phyloP scores from a whole-genome alignment of 2,888 invertebrate species.

The Drosophila longiperda region DNA sequence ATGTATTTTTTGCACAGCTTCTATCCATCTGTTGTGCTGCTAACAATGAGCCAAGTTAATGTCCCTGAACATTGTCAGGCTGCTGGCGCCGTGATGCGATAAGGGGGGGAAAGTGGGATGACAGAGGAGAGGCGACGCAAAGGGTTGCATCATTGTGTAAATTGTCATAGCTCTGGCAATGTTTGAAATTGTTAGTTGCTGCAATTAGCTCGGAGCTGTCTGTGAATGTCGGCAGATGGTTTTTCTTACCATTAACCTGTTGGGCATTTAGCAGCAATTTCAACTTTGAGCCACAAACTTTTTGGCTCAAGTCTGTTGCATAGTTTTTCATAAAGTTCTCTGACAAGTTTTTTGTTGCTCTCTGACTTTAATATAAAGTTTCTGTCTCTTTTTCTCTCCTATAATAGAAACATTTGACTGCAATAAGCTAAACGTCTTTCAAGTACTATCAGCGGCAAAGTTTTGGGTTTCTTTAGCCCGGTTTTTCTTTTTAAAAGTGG shows the following conservation, averaged over 20 bases:
- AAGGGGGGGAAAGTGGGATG: background rate
- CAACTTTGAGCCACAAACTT: slow-evolving; percentile 16
- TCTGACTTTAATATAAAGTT: slow-evolving; percentile 11
- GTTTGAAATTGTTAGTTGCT: slow-evolving; percentile 29
- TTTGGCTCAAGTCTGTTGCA: slow-evolving; percentile 38
- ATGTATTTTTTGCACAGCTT: slow-evolving; percentile 37
- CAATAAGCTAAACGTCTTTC: slow-evolving; percentile 25
- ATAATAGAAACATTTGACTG: slow-evolving; percentile 15
- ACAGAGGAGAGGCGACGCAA: background rate
- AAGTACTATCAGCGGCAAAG: slow-evolving; percentile 33
- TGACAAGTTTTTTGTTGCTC: slow-evolving; percentile 14
- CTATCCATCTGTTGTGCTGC: slow-evolving; percentile 30
- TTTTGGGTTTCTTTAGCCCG: background rate
- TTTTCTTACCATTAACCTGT: slow-evolving; percentile 57
- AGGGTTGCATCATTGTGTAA: slow-evolving; percentile 39
- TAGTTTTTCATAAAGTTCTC: slow-evolving; percentile 38
- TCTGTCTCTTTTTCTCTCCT: background rate
- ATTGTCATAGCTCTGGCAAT: slow-evolving; percentile 63
- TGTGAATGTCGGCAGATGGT: slow-evolving; percentile 32
- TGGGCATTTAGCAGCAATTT: slow-evolving; percentile 37
- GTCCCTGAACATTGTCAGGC: slow-evolving; percentile 54
- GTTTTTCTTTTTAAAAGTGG: background rate
- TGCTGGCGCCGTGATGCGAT: background rate
- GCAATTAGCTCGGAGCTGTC: slow-evolving; percentile 58
- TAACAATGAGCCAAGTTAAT: slow-evolving; percentile 63